Evolutionary conservation across 2,113 vertebrate genomes (phyloP).

Genomic region (Toxotes chatareus): DNA sequence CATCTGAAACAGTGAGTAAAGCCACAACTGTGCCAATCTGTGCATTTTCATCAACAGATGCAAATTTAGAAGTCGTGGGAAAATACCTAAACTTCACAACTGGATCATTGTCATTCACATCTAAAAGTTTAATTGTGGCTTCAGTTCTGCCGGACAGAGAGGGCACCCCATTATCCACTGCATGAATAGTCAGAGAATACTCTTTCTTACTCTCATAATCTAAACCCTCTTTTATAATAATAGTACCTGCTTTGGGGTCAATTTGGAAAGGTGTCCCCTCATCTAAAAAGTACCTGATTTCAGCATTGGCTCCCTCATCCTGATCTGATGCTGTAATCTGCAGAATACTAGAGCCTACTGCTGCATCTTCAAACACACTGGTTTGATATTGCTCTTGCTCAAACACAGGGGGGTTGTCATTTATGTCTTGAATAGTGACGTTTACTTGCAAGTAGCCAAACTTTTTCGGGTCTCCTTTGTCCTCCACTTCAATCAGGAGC

Average conservation of each 20-base stretch:
- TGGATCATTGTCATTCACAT: slow-evolving; percentile 97
- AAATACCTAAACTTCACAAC: slow-evolving; percentile 95
- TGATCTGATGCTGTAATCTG: slow-evolving; percentile 91
- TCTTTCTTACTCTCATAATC: slow-evolving; percentile 92
- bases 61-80: slow-evolving; percentile 94
- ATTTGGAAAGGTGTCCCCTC: slow-evolving; percentile 92
- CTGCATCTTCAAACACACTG: slow-evolving; percentile 91
- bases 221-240: slow-evolving; percentile 90
- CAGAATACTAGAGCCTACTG: slow-evolving; percentile 92
- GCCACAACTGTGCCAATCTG: slow-evolving; percentile 96
- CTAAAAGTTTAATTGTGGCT: slow-evolving; percentile 91
- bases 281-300: slow-evolving; percentile 92
- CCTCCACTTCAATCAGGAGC: slow-evolving; percentile 94
- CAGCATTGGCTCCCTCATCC: slow-evolving; percentile 95
- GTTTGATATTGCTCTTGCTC: slow-evolving; percentile 90
- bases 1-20: slow-evolving; percentile 94
- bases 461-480: slow-evolving; percentile 93
- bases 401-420: slow-evolving; percentile 95
- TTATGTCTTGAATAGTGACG: slow-evolving; percentile 96
- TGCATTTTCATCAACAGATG: slow-evolving; percentile 96
- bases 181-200: slow-evolving; percentile 94
- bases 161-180: slow-evolving; percentile 90
- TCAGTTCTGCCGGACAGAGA: slow-evolving; percentile 92
- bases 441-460: slow-evolving; percentile 96
- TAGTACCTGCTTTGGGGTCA: slow-evolving; percentile 91